Percentiles rank a stretch among this genome's conserved stretches.
Evolutionary conservation across 2,113 vertebrate species (phyloP).

Genomic region (Lophochroa leadbeateri): DNA sequence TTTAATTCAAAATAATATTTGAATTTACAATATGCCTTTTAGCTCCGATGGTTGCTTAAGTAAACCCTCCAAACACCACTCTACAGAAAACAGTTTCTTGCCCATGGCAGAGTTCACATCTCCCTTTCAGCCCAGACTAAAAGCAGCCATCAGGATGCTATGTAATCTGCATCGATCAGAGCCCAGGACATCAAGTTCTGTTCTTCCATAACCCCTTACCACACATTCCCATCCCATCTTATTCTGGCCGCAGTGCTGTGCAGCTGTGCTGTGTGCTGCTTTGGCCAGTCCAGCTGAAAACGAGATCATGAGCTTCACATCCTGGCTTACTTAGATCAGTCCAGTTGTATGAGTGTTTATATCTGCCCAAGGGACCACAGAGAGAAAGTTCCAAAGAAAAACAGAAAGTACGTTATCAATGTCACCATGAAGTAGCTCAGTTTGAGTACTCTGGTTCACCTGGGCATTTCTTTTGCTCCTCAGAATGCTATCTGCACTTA

Average conservation of each 20-base stretch:
- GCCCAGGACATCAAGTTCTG: neutral
- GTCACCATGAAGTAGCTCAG: neutral
- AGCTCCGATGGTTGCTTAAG: neutral
- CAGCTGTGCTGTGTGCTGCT: neutral
- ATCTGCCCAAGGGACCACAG: neutral
- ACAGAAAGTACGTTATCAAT: neutral
- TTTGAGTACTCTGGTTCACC: neutral
- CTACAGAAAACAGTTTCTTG: neutral
- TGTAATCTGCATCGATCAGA: neutral
- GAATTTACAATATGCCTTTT: neutral
- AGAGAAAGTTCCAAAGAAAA: neutral
- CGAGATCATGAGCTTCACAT: neutral
- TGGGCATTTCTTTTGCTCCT: neutral
- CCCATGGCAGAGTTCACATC: neutral
- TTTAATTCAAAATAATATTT: neutral
- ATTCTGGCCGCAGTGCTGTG: neutral
- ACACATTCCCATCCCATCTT: neutral
- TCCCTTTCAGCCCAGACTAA: neutral
- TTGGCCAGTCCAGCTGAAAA: neutral
- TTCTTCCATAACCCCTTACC: neutral
- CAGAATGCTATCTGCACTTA: neutral
- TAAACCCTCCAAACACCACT: neutral
- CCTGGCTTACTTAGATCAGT: neutral
- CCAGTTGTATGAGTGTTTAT: neutral
- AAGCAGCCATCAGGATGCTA: rapidly evolving